Conservation (phyloP, 2,888 invertebrate species). For the Nymphalis c-album region DNA sequence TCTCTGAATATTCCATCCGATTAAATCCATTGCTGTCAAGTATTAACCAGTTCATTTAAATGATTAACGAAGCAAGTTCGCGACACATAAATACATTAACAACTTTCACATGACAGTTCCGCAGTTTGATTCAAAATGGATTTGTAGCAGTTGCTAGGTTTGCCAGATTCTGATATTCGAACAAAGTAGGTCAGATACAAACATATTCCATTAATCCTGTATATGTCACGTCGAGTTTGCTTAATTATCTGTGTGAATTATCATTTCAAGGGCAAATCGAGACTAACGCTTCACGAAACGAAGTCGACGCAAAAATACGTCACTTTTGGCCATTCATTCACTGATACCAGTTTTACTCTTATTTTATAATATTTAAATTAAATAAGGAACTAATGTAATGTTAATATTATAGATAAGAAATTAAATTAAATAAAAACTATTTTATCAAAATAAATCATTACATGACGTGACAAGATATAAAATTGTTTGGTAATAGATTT, state of each 20-base stretch:
- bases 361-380: no score
- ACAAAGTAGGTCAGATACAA: slow-evolving; percentile 7
- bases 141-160: slow-evolving; percentile 23
- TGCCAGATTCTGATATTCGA: slow-evolving; percentile 12
- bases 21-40: slow-evolving; percentile 31
- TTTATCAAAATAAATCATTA: no score
- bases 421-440: no score
- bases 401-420: no score
- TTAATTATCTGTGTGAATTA: background rate
- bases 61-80: slow-evolving; percentile 40
- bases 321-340: no score
- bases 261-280: background rate
- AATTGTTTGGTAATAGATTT: no score
- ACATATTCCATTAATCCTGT: background rate
- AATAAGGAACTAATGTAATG: no score
- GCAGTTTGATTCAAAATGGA: slow-evolving; percentile 38
- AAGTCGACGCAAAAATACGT: no score
- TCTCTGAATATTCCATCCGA: background rate
- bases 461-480: no score
- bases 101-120: slow-evolving; percentile 36
- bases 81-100: slow-evolving; percentile 39
- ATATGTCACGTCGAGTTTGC: background rate
- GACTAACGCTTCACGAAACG: no score
- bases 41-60: slow-evolving; percentile 35
- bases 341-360: no score